Percentiles rank a stretch among this genome's conserved stretches.
Conservation (phyloP, 2,888 invertebrate species). For the Nomada lathburiana region DNA sequence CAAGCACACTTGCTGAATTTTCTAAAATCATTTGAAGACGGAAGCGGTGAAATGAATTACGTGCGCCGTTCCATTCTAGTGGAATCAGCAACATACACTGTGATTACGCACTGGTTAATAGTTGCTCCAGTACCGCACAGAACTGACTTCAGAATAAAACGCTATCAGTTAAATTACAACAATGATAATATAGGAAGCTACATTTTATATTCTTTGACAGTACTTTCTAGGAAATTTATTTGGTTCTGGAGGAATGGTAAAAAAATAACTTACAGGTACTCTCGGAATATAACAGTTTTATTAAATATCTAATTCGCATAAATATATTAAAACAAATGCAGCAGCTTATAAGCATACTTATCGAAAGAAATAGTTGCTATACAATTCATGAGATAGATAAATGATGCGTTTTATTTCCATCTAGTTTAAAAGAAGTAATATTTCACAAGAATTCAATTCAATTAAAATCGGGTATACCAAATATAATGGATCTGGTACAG, state of each 20-base stretch:
- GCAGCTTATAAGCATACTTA: neutral
- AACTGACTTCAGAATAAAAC: slow-evolving; percentile 12
- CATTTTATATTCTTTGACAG: neutral
- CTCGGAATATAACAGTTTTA: neutral
- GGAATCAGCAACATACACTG: slow-evolving; percentile 11
- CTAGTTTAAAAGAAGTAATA: too few species aligned
- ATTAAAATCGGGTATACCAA: too few species aligned
- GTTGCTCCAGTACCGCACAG: neutral
- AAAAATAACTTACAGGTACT: neutral
- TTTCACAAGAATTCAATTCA: too few species aligned
- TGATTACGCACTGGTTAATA: slow-evolving; percentile 26
- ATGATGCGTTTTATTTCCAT: too few species aligned
- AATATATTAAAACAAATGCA: neutral
- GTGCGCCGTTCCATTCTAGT: slow-evolving; percentile 5
- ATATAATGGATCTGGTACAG: too few species aligned
- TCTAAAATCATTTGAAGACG: slow-evolving; percentile 14
- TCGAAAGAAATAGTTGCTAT: too few species aligned
- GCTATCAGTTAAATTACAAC: neutral
- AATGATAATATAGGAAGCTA: neutral
- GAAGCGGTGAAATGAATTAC: slow-evolving; percentile 33
- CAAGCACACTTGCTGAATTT: neutral
- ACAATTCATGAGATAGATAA: too few species aligned
- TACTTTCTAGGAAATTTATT: too few species aligned
- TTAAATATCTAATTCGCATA: neutral
- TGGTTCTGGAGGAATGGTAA: neutral